Conservation (phyloP, 2,797 vertebrate genomes). For the Chaenodraco wilsoni region DNA sequence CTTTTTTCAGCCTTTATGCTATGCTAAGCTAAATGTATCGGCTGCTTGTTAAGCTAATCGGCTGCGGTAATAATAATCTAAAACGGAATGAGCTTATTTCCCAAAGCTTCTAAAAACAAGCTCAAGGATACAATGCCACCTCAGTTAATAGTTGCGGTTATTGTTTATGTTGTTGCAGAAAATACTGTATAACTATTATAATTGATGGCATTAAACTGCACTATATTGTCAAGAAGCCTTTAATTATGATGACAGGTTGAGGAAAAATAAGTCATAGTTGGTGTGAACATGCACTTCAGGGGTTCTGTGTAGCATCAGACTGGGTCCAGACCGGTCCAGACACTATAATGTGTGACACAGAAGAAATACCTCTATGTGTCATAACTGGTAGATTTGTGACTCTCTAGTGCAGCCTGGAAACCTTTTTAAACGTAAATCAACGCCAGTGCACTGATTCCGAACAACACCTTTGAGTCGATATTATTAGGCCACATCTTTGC, state of each 20-base stretch:
- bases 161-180: background rate
- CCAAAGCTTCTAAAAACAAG: background rate
- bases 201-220: constrained; percentile 1
- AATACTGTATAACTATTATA: background rate
- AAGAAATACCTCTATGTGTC: constrained; percentile 38
- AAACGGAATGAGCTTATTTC: background rate
- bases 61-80: too few species aligned
- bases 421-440: constrained; percentile 39
- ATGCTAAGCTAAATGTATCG: too few species aligned
- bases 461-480: constrained; percentile 42
- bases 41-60: too few species aligned
- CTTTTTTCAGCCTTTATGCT: too few species aligned
- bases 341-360: constrained; percentile 24
- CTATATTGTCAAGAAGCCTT: background rate
- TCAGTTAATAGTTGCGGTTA: background rate
- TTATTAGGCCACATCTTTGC: constrained; percentile 17
- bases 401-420: constrained; percentile 31
- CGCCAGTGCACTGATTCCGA: constrained; percentile 40
- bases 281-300: constrained; percentile 8
- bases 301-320: constrained; percentile 22
- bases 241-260: background rate
- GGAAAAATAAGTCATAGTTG: constrained; percentile 17
- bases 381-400: constrained; percentile 46
- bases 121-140: background rate
- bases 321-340: constrained; percentile 34